Base-by-base conservation (phyloP, 2,797 vertebrate species). In the Psittacula derbiana region DNA sequence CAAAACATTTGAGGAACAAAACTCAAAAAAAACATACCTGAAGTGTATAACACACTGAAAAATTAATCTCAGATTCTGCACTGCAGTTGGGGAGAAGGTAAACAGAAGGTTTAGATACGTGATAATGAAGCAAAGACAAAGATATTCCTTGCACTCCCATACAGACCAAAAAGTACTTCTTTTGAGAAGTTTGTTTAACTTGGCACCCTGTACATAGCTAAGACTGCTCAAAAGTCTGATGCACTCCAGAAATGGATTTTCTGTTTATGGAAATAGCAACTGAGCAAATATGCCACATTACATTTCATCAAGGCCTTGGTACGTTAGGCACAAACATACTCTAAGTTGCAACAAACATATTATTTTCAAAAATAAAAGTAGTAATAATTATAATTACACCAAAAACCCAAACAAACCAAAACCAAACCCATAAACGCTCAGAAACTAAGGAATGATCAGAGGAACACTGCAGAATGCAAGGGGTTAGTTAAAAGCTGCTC, bases 151-250 rank as follows among this genome's bases (percentile, higher is more conserved):
- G 25, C 5, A 21, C 8, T 5, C 16, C 16, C 3, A 1, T 17
- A 52, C 25, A 28, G 17, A 55, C 33, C 79, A 58, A 79, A 52
- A 38, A 82, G 19, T 17, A 71, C 30, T 69, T 46, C 27, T 84
- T 80, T 49, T 8, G 36, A 84, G 44, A 76, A 73, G 18, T 13
- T 20, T 79, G 23, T 73, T 92, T 90, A 79, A 65, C 36, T 92
- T 80, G 80, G 76, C 86, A 85, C 18, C 72, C 41, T 69, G 14
- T 8, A 41, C 50, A 66, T 8, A 74, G 25, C 23, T 43, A 31
- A 53, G 61, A 25, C 41, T 58, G 40, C 73, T 70, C 27, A 66
- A 28, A 38, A 73, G 27, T 47, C 69, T 86, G 67, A 58, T 4
- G 16, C 18, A 41, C 44, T 71, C 52, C 75, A 86, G n/a, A 71